phyloP scores from a whole-genome alignment of 2,113 vertebrate species.

The Machaerirhynchus nigripectus region DNA sequence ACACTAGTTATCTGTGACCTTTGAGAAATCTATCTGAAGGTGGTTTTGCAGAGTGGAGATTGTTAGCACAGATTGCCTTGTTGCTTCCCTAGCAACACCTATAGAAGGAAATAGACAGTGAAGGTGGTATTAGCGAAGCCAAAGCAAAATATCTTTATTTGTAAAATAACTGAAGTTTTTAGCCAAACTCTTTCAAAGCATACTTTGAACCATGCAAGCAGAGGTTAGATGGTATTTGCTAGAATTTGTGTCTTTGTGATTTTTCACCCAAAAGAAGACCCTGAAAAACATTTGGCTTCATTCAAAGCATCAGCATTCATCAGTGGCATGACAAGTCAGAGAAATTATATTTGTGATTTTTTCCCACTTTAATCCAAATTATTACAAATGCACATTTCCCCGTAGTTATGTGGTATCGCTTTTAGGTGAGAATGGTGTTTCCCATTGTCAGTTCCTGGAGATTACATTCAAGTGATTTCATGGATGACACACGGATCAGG shows the following conservation, averaged over 20 bases:
- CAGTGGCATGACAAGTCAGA: neutral
- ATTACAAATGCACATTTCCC: neutral
- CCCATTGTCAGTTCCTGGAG: neutral
- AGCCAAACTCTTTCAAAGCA: neutral
- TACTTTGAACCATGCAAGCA: neutral
- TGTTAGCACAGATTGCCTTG: neutral
- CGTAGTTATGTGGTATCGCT: neutral
- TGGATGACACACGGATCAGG: neutral
- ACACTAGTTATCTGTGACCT: neutral
- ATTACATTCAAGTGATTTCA: neutral
- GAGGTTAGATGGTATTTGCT: neutral
- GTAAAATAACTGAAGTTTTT: neutral
- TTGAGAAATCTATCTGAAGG: neutral
- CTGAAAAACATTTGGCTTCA: neutral
- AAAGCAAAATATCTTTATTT: neutral
- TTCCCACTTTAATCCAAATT: neutral
- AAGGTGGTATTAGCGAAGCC: neutral
- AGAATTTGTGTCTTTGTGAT: neutral
- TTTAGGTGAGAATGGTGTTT: neutral
- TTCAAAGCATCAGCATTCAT: neutral
- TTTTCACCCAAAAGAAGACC: neutral
- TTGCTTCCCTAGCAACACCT: neutral
- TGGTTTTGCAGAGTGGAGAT: neutral
- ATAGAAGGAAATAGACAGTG: neutral
- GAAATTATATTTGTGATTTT: neutral